Evolutionary conservation across 2,113 vertebrate species (phyloP), one percentile per base, ranked within the genome.

Genomic region (Ceuthmochares aereus): DNA sequence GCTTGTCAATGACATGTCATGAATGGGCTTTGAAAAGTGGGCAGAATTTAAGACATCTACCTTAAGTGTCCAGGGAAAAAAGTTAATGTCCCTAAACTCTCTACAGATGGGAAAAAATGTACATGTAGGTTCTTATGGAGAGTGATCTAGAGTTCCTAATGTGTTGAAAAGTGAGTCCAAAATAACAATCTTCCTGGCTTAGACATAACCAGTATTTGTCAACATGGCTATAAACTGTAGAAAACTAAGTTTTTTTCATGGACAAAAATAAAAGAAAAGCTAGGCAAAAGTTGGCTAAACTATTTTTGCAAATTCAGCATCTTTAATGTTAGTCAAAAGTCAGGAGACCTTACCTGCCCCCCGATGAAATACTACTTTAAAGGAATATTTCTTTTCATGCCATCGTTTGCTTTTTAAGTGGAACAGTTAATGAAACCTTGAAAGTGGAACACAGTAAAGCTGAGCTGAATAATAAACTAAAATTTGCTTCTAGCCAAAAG

Each of bases 401-500:
- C 75, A 79, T 87, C 70, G 40, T 91, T 72, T 66, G 36, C 54
- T 82, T 89, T 89, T 93, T 87, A 95, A 95, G 45, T 95, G 45
- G 94, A 95, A 69, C 87, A 95, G 54, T 52, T 76, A 89, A 6
- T 34, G 58, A 85, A 96, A 84, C 62, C 95, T 73, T 55, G 70
- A 76, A 97, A 97, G 69, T 93, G 36, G 88, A 96, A 56, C 95
- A 92, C 69, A 72, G 92, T 29, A 43, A 64, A 86, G 32, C 55
- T 87, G 68, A 92, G 45, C 66, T 94, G 96, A 96, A 97, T 96
- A 95, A 96, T 75, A 89, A 93, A 89, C 47, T 92, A 56, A 84
- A 96, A 96, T 93, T 89, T 96, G 96, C 96, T 95, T 76, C 92
- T 68, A 94, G 96, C 83, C 16, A 96, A 94, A 96, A 79, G 42